A percentile compares a stretch with the other conserved stretches of the same genome.
Evolutionary conservation across 2,888 invertebrate genomes (phyloP).

Genomic region (Abscondita cerata): DNA sequence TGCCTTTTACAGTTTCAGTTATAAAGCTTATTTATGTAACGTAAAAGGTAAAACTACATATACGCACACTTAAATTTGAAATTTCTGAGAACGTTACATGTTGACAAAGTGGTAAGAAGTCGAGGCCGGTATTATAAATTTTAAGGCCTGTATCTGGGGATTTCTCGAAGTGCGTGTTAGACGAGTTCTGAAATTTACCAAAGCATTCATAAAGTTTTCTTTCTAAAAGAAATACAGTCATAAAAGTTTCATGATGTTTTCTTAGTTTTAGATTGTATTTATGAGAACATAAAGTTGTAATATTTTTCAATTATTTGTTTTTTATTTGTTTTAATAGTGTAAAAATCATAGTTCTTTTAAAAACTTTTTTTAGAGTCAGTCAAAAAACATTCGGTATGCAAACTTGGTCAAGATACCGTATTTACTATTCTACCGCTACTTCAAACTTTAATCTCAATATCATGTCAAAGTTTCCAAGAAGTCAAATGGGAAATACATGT

Average conservation of each 20-base stretch:
- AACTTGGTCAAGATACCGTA: constrained; percentile 35
- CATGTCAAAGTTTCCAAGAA: constrained; percentile 31
- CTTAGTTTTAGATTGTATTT: no score
- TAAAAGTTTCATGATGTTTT: constrained; percentile 21
- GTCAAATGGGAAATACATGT: constrained; percentile 37
- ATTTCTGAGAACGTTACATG: not conserved
- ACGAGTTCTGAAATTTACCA: constrained; percentile 22
- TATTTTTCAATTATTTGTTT: constrained; percentile 9
- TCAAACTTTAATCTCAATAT: constrained; percentile 27
- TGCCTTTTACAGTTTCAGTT: no score
- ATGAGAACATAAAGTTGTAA: no score
- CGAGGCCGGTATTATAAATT: constrained; percentile 17
- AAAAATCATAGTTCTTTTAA: no score
- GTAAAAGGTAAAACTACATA: no score
- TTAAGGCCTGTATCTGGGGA: constrained; percentile 19
- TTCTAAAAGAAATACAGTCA: constrained; percentile 23
- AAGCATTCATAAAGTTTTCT: constrained; percentile 27
- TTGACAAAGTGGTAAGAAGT: constrained; percentile 14
- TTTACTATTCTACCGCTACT: constrained; percentile 33
- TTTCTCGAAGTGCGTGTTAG: constrained; percentile 28
- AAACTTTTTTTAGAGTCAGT: no score
- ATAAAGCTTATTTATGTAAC: no score
- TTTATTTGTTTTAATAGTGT: no score
- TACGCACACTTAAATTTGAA: not conserved
- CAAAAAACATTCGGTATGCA: constrained; percentile 31